Evolutionary conservation across 2,113 vertebrate species (phyloP).

Genomic region (Urocolius indicus): DNA sequence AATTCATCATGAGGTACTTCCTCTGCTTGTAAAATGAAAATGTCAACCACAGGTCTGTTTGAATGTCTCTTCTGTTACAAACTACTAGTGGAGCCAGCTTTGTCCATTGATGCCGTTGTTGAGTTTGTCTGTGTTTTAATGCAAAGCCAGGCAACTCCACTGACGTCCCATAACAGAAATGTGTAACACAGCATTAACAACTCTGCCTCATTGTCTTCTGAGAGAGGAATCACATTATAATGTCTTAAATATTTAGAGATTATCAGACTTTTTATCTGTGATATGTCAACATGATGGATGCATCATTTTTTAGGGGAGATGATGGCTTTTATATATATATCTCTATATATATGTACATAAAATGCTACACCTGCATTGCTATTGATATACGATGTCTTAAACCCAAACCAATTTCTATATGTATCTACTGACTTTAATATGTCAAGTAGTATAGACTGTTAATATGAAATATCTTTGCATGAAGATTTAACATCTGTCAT

Average conservation of each 20-base stretch:
- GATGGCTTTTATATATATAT: neutral
- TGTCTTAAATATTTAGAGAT: neutral
- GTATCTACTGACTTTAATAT: neutral
- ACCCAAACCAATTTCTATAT: neutral
- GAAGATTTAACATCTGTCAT: neutral
- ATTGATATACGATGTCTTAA: neutral
- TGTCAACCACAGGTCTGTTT: neutral
- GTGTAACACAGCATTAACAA: neutral
- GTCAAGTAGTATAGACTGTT: neutral
- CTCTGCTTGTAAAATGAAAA: conserved; percentile 29
- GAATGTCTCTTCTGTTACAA: neutral
- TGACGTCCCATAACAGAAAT: neutral
- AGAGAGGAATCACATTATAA: neutral
- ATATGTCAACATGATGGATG: neutral
- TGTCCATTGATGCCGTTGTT: neutral
- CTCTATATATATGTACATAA: neutral
- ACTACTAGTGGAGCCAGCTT: neutral
- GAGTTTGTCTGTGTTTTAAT: neutral
- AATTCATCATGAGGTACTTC: conserved; percentile 28
- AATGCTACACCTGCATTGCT: neutral
- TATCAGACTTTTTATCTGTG: neutral
- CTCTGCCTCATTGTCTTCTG: rapidly evolving
- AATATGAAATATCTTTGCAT: neutral
- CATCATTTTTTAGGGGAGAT: neutral
- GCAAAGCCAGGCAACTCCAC: neutral